Evolutionary conservation across 2,888 invertebrate genomes (phyloP).

Genomic region (Petrolisthes cinctipes): DNA sequence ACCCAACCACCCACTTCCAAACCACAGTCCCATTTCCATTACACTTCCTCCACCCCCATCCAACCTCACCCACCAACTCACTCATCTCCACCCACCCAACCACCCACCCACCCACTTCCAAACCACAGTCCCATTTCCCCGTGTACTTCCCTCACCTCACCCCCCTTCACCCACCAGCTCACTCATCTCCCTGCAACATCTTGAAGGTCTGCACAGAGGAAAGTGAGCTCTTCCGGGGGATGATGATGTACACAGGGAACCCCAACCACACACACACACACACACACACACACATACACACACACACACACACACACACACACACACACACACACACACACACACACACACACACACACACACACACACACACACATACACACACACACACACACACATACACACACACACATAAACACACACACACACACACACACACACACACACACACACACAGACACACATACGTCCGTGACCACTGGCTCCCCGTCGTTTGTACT

Average conservation of each 20-base stretch:
- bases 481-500: not conserved
- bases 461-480: not conserved
- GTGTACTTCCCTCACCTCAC: not conserved
- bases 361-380: not conserved
- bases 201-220: not conserved
- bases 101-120: not conserved
- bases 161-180: not conserved
- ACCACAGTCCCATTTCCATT: not conserved
- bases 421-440: slow-evolving; percentile 29
- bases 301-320: slow-evolving; percentile 8
- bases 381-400: not conserved
- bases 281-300: slow-evolving; percentile 8
- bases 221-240: too few relatives aligned
- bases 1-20: not conserved
- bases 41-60: not conserved
- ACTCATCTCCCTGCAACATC: not conserved
- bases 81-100: not conserved
- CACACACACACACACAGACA: slow-evolving; percentile 34
- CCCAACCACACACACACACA: not conserved
- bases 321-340: slow-evolving; percentile 8
- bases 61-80: not conserved
- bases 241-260: not conserved
- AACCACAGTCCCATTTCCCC: not conserved
- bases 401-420: slow-evolving; percentile 11
- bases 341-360: slow-evolving; percentile 23